Evolutionary conservation across 1,140 invertebrate species (phyloP).

Genomic region (Listronotus oregonensis): DNA sequence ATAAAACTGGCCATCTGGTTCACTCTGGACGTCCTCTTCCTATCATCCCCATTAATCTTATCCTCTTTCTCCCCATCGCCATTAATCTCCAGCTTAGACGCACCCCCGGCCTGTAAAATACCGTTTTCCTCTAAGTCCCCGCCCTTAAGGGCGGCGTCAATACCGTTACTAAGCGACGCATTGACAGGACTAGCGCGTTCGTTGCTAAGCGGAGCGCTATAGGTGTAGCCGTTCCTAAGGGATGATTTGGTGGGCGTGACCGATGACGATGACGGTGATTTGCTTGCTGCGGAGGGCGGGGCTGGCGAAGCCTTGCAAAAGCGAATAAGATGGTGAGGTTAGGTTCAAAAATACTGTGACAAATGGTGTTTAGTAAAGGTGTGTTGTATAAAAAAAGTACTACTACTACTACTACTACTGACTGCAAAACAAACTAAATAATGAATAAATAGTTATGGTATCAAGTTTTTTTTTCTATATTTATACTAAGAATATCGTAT

Average conservation of each 20-base stretch:
- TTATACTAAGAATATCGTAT: too few species aligned
- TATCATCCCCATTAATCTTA: slow-evolving; percentile 34
- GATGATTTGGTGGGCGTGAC: slow-evolving; percentile 6
- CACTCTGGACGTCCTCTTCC: slow-evolving; percentile 37
- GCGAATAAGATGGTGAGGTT: slow-evolving; percentile 16
- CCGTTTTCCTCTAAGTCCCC: neutral
- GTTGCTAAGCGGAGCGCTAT: slow-evolving; percentile 16
- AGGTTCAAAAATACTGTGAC: neutral
- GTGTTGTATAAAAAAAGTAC: too few species aligned
- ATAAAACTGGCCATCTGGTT: slow-evolving; percentile 65
- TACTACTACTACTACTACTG: too few species aligned
- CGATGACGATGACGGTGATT: neutral
- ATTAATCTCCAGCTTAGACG: slow-evolving; percentile 24
- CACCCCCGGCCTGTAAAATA: slow-evolving; percentile 7
- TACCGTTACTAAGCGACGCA: slow-evolving; percentile 17
- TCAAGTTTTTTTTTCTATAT: too few species aligned
- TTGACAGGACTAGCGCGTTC: slow-evolving; percentile 11
- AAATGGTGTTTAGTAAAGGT: too few species aligned
- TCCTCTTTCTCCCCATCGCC: slow-evolving; percentile 39
- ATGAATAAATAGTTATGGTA: too few species aligned
- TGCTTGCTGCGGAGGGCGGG: slow-evolving; percentile 6
- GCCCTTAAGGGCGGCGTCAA: neutral
- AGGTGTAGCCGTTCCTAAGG: slow-evolving; percentile 21
- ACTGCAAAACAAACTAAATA: too few species aligned
- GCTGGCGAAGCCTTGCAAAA: slow-evolving; percentile 32